Evolutionary conservation across 1,140 invertebrate genomes (phyloP).

Genomic region (Drosophila novamexicana): DNA sequence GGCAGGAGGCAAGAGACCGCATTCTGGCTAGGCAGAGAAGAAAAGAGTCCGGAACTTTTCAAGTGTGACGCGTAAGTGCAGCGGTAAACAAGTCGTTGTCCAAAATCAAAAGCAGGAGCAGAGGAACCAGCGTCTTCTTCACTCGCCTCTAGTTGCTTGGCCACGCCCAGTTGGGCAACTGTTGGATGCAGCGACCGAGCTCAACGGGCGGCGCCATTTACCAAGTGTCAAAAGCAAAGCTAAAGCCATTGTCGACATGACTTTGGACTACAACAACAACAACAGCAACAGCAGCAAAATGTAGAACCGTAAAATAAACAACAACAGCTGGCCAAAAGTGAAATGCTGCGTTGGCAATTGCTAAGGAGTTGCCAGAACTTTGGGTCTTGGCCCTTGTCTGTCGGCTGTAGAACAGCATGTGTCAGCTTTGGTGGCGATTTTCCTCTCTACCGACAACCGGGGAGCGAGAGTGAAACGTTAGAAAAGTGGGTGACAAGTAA

Average conservation of each 20-base stretch:
- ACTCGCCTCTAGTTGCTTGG: background rate
- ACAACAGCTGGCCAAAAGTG: constrained; percentile 58
- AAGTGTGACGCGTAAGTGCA: constrained; percentile 69
- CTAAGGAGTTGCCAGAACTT: constrained; percentile 70
- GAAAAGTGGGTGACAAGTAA: constrained; percentile 81
- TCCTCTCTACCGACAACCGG: constrained; percentile 6
- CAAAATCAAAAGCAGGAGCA: constrained; percentile 25
- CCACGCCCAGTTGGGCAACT: constrained; percentile 47
- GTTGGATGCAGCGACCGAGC: constrained; percentile 61
- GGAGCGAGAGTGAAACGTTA: constrained; percentile 28
- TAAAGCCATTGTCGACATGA: constrained; percentile 84
- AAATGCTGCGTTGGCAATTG: constrained; percentile 81
- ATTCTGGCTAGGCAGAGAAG: constrained; percentile 12
- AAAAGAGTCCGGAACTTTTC: constrained; percentile 59
- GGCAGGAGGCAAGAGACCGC: background rate
- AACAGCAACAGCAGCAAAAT: too few species aligned
- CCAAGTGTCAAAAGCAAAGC: constrained; percentile 84
- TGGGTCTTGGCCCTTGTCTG: constrained; percentile 40
- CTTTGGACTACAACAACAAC: constrained; percentile 72
- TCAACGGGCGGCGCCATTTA: constrained; percentile 82
- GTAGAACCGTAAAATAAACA: background rate
- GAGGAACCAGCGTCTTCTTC: background rate
- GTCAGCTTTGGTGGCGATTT: constrained; percentile 75
- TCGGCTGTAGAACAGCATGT: constrained; percentile 60
- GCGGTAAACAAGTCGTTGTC: constrained; percentile 73